Percentiles rank a stretch among this genome's conserved stretches.
phyloP scores from a whole-genome alignment of 2,888 invertebrate genomes.

The Xestia rhomboidea region DNA sequence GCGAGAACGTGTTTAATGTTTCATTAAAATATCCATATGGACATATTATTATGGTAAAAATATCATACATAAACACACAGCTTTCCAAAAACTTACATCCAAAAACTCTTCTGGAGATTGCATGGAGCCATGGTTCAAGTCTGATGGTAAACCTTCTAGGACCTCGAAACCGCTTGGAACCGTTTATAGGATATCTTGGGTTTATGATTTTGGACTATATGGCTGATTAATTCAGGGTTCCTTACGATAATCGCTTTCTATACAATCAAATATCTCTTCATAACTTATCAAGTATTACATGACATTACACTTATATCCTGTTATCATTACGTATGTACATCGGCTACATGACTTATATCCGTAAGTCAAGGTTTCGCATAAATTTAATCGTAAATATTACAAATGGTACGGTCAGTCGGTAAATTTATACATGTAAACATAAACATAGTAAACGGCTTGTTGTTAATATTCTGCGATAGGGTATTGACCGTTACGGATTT shows the following conservation, averaged over 20 bases:
- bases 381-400: neutral
- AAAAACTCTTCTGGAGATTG: no score
- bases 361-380: neutral
- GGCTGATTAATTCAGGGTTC: neutral
- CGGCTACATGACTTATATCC: neutral
- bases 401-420: neutral
- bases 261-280: neutral
- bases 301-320: neutral
- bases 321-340: neutral
- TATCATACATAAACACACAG: neutral
- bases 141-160: no score
- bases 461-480: neutral
- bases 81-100: neutral
- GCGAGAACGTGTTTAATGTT: neutral
- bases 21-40: neutral
- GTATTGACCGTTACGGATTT: neutral
- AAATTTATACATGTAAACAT: neutral
- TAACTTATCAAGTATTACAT: neutral
- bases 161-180: no score
- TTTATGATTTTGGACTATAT: neutral
- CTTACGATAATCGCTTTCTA: neutral
- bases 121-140: no score
- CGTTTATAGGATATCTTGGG: no score
- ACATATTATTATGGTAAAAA: no score
- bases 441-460: neutral